phyloP scores from a whole-genome alignment of 1,140 invertebrate genomes.

The Whitmania pigra region DNA sequence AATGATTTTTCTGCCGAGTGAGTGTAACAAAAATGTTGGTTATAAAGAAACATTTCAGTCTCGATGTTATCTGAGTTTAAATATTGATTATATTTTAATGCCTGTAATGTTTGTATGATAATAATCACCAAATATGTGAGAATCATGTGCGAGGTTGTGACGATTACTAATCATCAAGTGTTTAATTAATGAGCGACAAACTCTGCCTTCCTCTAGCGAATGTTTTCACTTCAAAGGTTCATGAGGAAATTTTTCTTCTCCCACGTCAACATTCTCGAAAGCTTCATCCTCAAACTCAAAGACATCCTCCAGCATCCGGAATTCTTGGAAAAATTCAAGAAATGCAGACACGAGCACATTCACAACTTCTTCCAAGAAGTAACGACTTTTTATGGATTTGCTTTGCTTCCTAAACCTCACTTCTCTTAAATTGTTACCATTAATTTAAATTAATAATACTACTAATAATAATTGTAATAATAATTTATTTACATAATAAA shows the following conservation, averaged over 20 bases:
- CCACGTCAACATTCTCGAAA: conserved; percentile 64
- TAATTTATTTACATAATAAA: no score
- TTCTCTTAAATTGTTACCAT: no score
- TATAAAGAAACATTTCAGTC: no score
- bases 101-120: neutral
- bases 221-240: conserved; percentile 16
- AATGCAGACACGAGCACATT: neutral
- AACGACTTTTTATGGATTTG: conserved; percentile 3
- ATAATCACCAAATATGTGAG: no score
- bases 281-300: conserved; percentile 59
- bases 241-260: conserved; percentile 56
- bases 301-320: conserved; percentile 35
- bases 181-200: no score
- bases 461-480: no score
- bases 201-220: no score
- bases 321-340: conserved; percentile 44
- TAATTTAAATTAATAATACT: no score
- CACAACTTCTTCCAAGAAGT: neutral
- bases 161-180: no score
- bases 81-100: no score
- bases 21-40: neutral
- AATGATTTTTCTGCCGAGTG: conserved; percentile 18
- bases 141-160: no score
- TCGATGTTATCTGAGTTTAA: neutral
- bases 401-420: neutral